phyloP scores from a whole-genome alignment of 2,888 invertebrate genomes.

The Campaea margaritaria region DNA sequence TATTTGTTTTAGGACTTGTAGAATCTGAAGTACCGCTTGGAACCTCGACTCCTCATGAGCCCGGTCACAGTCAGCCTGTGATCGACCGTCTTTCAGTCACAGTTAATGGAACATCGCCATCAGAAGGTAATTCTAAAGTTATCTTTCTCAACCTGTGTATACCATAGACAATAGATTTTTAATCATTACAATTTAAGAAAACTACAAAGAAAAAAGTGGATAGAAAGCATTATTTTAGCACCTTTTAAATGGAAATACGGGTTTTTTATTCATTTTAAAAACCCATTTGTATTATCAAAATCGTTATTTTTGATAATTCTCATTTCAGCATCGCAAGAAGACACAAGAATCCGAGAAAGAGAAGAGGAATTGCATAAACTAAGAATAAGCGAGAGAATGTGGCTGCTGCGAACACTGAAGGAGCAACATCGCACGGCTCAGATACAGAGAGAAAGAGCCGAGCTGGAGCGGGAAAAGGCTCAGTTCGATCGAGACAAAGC shows the following conservation, averaged over 20 bases:
- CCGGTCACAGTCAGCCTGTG: background rate
- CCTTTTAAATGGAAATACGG: no score
- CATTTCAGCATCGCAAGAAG: background rate
- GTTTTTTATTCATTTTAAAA: no score
- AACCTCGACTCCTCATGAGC: background rate
- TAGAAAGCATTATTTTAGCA: no score
- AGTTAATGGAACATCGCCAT: background rate
- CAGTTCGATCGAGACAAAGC: slow-evolving; percentile 11
- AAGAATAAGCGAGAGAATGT: slow-evolving; percentile 10
- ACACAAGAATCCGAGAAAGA: slow-evolving; percentile 2
- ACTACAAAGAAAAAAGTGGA: no score
- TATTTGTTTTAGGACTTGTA: no score
- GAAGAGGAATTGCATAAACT: slow-evolving; percentile 24
- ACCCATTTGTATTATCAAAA: no score
- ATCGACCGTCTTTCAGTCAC: background rate
- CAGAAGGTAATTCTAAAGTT: background rate
- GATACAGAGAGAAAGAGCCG: slow-evolving; percentile 13
- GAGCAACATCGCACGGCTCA: slow-evolving; percentile 19
- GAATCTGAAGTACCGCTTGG: background rate
- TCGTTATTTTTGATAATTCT: background rate
- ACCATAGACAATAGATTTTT: no score
- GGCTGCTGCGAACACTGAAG: slow-evolving; percentile 12
- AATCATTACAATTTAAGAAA: no score
- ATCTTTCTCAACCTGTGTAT: no score
- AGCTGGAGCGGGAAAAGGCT: slow-evolving; percentile 9